These are phyloP conservation scores for Pandion haliaetus DNA, from an alignment of 2,113 vertebrate species.

Conservation along the genomic window DNA sequence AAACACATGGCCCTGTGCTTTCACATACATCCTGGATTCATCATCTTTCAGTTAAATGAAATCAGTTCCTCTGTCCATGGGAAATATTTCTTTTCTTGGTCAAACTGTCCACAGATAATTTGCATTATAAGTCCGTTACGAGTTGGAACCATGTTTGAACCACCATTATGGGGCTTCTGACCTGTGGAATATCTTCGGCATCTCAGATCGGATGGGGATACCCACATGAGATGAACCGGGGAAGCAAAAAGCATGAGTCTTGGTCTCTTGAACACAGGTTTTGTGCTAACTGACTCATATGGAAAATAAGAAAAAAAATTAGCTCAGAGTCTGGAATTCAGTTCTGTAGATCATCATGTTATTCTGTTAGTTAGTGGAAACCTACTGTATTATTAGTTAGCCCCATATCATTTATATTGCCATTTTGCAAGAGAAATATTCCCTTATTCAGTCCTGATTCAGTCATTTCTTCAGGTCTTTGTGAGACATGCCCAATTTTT, in stretches of 20 bases:
- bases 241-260: background rate
- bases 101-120: background rate
- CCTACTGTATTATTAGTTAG: slow-evolving; percentile 41
- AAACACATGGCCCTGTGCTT: background rate
- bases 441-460: background rate
- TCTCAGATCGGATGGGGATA: background rate
- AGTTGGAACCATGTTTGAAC: background rate
- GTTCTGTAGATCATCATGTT: background rate
- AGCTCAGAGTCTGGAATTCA: slow-evolving; percentile 26
- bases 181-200: background rate
- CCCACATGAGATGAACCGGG: background rate
- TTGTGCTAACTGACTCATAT: slow-evolving; percentile 21
- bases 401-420: background rate
- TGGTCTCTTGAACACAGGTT: background rate
- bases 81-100: background rate
- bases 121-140: background rate
- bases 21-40: background rate
- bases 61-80: background rate
- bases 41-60: background rate
- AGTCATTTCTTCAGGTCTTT: background rate
- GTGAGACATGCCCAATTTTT: background rate
- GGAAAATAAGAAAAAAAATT: slow-evolving; percentile 27
- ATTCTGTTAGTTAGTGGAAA: slow-evolving; percentile 44
- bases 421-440: slow-evolving; percentile 21
- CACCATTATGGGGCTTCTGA: background rate